Percentiles rank a stretch among this genome's conserved stretches.
Conservation (phyloP, 2,113 vertebrate species). For the Grammomys dolichurus region DNA sequence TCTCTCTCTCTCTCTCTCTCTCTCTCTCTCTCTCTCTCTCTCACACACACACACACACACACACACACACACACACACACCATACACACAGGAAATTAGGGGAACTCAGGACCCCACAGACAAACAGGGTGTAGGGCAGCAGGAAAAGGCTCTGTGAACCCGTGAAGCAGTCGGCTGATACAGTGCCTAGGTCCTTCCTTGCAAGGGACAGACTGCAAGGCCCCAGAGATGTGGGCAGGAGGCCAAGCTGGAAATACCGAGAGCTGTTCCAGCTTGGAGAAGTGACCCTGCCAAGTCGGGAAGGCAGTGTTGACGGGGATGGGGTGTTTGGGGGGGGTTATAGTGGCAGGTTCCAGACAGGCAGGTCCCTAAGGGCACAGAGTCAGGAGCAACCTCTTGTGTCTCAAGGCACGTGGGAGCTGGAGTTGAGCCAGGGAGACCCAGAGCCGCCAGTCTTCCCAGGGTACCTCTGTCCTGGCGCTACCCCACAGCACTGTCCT, state of each 20-base stretch:
- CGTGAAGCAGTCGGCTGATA: not conserved
- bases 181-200: constrained; percentile 45
- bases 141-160: not conserved
- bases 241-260: constrained; percentile 72
- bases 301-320: constrained; percentile 63
- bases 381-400: constrained; percentile 60
- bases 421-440: constrained; percentile 70
- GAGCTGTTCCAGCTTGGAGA: constrained; percentile 60
- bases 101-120: not conserved
- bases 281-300: constrained; percentile 59
- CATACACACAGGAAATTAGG: not conserved
- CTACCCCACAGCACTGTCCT: not conserved
- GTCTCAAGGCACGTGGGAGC: constrained; percentile 67
- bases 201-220: constrained; percentile 57
- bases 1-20: not conserved
- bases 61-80: too few species aligned
- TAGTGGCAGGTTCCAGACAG: constrained; percentile 69
- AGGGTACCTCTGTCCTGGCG: constrained; percentile 22
- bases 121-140: not conserved
- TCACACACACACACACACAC: not conserved
- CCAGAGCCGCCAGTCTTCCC: constrained; percentile 71
- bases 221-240: constrained; percentile 58
- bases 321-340: not conserved
- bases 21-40: not conserved
- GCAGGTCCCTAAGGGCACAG: constrained; percentile 60